Base-by-base conservation (phyloP, 2,113 vertebrate genomes). In the Plectropomus leopardus region DNA sequence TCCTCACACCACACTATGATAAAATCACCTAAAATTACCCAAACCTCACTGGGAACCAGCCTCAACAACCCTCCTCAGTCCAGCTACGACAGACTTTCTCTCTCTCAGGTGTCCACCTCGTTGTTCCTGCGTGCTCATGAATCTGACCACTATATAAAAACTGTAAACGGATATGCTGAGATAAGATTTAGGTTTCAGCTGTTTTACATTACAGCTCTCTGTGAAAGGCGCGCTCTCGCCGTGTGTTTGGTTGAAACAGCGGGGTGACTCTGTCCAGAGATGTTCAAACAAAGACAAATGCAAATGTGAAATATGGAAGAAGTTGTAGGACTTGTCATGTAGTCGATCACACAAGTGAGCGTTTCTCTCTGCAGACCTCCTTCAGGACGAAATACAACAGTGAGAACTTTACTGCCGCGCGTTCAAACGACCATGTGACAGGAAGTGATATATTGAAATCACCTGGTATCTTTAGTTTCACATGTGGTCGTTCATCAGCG, bases 141-240 rank as follows among this genome's bases (percentile, higher is more conserved):
- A 74, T 89, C 84, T 90, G 87, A 94, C 92, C 92, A 92, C 93
- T 93, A 92, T 78, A 68, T 82, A 55, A 81, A 87, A 87, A 86
- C 81, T 78, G 84, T 90, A 86, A 84, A 76, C 30, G 5, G 34
- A 81, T 61, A 50, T n/a, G 9, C 63, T 63, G 14, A 71, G 69
- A 89, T 92, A 75, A 78, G 60, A 54, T 77, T 74, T 48, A 48
- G 80, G 72, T 89, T 88, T 88, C 77, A 92, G 91, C 90, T 90
- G 91, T 90, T 90, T 74, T 19, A 40, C 59, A 44, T 80, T 76
- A 78, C 40, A 50, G 64, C 63, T 30, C 65, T 74, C 72, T 53
- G 74, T 68, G 40, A 69, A 63, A 83, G 66, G 51, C 74, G 34
- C 34, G 30, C 53, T 40, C 36, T 69, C 30, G 51, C 26, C 57